These are phyloP conservation scores for Nerophis ophidion DNA, from an alignment of 2,113 vertebrate genomes.

Conservation along the genomic window DNA sequence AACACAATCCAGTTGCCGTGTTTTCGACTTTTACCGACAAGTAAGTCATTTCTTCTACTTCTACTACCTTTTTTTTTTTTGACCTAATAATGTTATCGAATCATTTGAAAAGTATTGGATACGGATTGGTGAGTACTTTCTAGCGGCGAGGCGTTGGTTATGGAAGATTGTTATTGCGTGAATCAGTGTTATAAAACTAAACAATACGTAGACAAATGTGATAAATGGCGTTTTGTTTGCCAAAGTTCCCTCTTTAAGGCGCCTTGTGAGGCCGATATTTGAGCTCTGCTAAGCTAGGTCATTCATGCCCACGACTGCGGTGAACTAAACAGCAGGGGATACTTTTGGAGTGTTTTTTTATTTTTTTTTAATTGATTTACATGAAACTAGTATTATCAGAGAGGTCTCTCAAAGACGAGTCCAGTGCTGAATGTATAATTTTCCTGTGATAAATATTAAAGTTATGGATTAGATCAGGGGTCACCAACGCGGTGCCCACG, in stretches of 20 bases:
- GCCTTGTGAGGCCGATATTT: slow-evolving; percentile 30
- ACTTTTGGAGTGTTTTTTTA: no score
- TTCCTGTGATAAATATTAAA: no score
- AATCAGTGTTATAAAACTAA: neutral
- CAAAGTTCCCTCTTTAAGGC: neutral
- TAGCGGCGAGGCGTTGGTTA: slow-evolving; percentile 10
- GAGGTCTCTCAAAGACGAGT: slow-evolving; percentile 27
- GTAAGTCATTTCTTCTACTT: slow-evolving; percentile 19
- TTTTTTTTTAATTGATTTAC: slow-evolving; percentile 27
- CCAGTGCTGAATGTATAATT: no score
- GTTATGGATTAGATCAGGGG: no score
- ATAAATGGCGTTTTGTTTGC: no score
- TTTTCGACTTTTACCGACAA: neutral
- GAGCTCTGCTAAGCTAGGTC: neutral
- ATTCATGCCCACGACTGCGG: neutral
- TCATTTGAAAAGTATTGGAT: no score
- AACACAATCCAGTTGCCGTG: slow-evolving; percentile 29
- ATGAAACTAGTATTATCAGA: no score
- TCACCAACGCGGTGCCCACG: no score
- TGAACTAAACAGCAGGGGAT: no score
- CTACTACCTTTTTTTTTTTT: slow-evolving; percentile 1
- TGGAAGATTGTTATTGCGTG: neutral
- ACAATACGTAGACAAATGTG: no score
- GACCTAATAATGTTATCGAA: no score
- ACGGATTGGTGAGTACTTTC: slow-evolving; percentile 11